These are phyloP conservation scores for Chymomyza costata DNA, from an alignment of 1,140 invertebrate genomes.

Conservation along the genomic window DNA sequence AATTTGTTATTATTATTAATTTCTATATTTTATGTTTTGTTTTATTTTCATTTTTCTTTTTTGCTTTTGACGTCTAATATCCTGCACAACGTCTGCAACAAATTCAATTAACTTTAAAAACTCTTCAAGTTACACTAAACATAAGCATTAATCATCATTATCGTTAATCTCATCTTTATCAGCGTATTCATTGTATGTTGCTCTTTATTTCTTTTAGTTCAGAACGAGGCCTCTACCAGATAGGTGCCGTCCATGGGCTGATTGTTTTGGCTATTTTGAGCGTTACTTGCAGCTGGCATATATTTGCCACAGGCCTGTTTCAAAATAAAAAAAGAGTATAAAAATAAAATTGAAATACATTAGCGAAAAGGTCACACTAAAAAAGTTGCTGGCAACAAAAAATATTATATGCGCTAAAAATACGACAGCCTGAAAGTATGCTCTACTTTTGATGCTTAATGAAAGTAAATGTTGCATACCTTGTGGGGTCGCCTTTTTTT, in stretches of 20 bases:
- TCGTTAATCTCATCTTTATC: conserved; percentile 12
- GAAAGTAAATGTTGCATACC: conserved; percentile 14
- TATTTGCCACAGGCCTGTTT: conserved; percentile 85
- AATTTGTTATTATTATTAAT: conserved; percentile 23
- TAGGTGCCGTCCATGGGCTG: conserved; percentile 88
- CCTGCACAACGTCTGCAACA: conserved; percentile 48
- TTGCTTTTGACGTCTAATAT: conserved; percentile 33
- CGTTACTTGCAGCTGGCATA: conserved; percentile 86
- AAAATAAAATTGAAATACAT: conserved; percentile 30
- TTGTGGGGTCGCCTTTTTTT: conserved; percentile 5
- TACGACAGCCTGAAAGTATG: conserved; percentile 21
- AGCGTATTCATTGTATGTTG: conserved; percentile 9
- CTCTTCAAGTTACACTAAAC: conserved; percentile 64
- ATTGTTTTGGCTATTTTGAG: conserved; percentile 85
- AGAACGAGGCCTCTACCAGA: conserved; percentile 87
- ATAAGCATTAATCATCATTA: conserved; percentile 57
- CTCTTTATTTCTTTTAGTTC: conserved; percentile 25
- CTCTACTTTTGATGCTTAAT: conserved; percentile 2
- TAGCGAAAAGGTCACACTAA: too few species aligned
- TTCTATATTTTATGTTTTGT: conserved; percentile 14
- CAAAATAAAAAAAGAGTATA: conserved; percentile 12
- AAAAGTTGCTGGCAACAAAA: too few species aligned
- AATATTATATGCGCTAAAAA: background rate
- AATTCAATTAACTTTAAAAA: conserved; percentile 60
- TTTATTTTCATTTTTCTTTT: conserved; percentile 14